Base-by-base conservation (phyloP, 2,797 vertebrate genomes). In the Premnoplex brunnescens region DNA sequence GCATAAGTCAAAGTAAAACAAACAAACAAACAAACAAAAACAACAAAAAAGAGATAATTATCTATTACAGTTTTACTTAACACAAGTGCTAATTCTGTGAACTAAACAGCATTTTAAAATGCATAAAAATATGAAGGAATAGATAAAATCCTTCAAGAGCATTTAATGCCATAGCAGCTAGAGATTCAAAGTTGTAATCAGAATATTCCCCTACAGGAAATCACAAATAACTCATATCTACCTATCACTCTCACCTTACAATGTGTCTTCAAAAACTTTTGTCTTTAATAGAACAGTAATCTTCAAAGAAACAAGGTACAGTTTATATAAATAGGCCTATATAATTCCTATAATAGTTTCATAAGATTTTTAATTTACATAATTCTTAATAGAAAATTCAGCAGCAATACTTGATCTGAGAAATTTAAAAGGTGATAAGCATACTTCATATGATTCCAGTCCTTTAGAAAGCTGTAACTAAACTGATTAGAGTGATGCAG, bases 391-490 rank as follows among this genome's bases (percentile, higher is more conserved):
- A 81, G 62, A 34, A 88, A 95, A 83, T 81, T 39, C 41, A 78
- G 22, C 30, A 85, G 22, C 15, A 83, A 46, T 71, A 48, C 19
- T 89, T 83, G 34, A 77, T 88, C 52, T 87, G 52, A 74, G 81
- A 96, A 94, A 85, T 58, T 77, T 67, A 27, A 80, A 59, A 74
- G 12, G 6, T 81, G 86, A 79, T 94, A 94, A 83, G 72, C 44
- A 56, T 69, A 17, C 8, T 82, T 67, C 17, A 28, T 79, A 63
- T 49, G 14, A 75, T 67, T 84, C 21, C 6, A 76, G 28, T 59
- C 15, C 34, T 85, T 79, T 30, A 67, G 52, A 82, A 88, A 74
- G 14, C 56, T 89, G 37, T 74, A 89, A 87, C 48, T 74, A 91
- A 95, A 77, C 9, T 71, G n/a, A 91, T 85, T 63, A 82, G 15